Base-by-base conservation (phyloP, 2,113 vertebrate species). In the Gasterosteus nipponicus region DNA sequence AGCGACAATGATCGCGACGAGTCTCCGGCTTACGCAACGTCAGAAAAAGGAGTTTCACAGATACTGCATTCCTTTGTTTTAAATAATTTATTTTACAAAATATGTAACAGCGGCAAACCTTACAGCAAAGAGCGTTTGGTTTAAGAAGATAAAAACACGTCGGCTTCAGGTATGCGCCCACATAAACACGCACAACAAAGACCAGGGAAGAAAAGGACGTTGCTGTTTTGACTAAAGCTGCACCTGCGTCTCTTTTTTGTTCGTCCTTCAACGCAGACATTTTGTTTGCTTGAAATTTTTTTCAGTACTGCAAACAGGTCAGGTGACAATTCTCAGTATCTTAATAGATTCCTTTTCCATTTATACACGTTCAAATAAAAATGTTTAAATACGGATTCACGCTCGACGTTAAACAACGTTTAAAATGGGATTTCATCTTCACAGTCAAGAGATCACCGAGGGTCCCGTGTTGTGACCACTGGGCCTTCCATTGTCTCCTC, bases 21-120 rank as follows among this genome's bases (percentile, higher is more conserved):
- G 22, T 60, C 3, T 19, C 12, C 11, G 3, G 22, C 58, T 82
- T 77, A 22, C 16, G 7, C 77, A 83, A 90, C 2, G 16, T 1
- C 0, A 22, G 5, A 12, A 75, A n/a, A 31, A 56, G 33, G 31
- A 86, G 81, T 83, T 73, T 83, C 84, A 77, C 75, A 81, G 77
- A 88, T 73, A 87, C 85, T n/a, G 12, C n/a, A 44, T 38, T 18
- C 7, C 26, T 10, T 38, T 42, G 15, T 63, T 75, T 77, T 38
- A 14, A 61, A 61, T 33, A 1, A 51, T 93, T 90, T 91, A 89
- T 91, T 91, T 58, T 67, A 44, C 7, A 84, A 81, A 77, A n/a
- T 15, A 46, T 57, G 69, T 64, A 84, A 85, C 73, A 80, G 31
- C 10, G 3, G 2, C 66, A 29, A 29, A 49, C 2, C 2, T 38